These are phyloP conservation scores for Drosophila obscura DNA, from an alignment of 1,140 invertebrate genomes.

Conservation along the genomic window DNA sequence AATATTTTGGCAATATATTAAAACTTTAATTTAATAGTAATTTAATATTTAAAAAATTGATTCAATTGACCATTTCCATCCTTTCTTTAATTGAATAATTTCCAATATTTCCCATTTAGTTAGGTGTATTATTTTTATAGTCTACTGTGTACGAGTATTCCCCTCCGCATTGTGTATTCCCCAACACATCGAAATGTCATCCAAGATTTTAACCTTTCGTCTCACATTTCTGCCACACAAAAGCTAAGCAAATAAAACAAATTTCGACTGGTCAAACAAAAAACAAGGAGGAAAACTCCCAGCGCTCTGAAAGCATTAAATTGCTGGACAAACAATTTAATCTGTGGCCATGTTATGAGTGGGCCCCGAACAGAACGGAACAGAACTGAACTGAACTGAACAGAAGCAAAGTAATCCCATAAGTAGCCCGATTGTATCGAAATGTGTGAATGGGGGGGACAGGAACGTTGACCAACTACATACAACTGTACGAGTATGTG, in stretches of 20 bases:
- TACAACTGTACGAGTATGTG: slow-evolving; percentile 8
- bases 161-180: not conserved
- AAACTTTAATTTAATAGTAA: too few species aligned
- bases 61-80: too few species aligned
- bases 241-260: slow-evolving; percentile 39
- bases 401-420: slow-evolving; percentile 54
- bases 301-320: slow-evolving; percentile 41
- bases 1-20: too few species aligned
- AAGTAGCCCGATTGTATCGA: slow-evolving; percentile 59
- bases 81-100: too few species aligned
- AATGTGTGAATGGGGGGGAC: slow-evolving; percentile 28
- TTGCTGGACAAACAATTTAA: slow-evolving; percentile 61
- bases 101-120: too few species aligned
- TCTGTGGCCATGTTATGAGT: slow-evolving; percentile 58
- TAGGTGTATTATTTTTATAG: not conserved
- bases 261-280: slow-evolving; percentile 29
- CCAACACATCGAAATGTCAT: too few species aligned
- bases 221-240: slow-evolving; percentile 41
- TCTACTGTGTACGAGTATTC: not conserved
- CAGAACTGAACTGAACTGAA: not conserved
- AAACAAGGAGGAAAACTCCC: slow-evolving; percentile 26
- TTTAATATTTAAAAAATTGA: too few species aligned
- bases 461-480: too few species aligned
- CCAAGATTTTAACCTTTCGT: slow-evolving; percentile 10
- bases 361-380: slow-evolving; percentile 19